phyloP scores from a whole-genome alignment of 2,113 vertebrate genomes.

The Nothobranchius kuhntae region DNA sequence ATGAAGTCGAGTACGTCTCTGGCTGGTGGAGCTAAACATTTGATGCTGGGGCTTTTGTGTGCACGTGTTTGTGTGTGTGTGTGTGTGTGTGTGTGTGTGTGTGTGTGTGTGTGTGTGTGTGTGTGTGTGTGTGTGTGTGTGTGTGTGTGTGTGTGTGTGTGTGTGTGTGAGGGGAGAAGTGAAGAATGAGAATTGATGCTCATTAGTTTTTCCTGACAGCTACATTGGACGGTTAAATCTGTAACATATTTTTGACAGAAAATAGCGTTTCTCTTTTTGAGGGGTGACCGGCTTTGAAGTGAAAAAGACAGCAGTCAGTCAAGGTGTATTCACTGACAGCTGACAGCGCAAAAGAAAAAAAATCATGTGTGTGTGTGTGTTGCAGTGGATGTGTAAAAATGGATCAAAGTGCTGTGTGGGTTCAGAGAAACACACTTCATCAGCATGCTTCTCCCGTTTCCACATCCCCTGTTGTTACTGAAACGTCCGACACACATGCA shows the following conservation, averaged over 20 bases:
- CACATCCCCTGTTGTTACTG: constrained; percentile 39
- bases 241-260: constrained; percentile 42
- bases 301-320: constrained; percentile 26
- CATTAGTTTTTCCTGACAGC: constrained; percentile 58
- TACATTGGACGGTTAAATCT: constrained; percentile 45
- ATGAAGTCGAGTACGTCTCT: constrained; percentile 36
- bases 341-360: constrained; percentile 40
- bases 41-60: constrained; percentile 8
- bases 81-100: too few relatives aligned
- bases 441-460: constrained; percentile 55
- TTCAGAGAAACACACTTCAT: constrained; percentile 51
- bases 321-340: constrained; percentile 38
- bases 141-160: neutral
- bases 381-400: constrained; percentile 48
- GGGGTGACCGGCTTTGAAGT: constrained; percentile 37
- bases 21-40: constrained; percentile 29
- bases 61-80: neutral
- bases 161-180: constrained; percentile 30
- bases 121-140: too few relatives aligned
- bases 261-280: constrained; percentile 40
- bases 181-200: constrained; percentile 52
- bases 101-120: too few relatives aligned
- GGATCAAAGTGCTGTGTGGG: constrained; percentile 64
- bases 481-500: constrained; percentile 45
- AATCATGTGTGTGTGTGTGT: constrained; percentile 56